phyloP scores from a whole-genome alignment of 2,113 vertebrate species.

The Elachura formosa region DNA sequence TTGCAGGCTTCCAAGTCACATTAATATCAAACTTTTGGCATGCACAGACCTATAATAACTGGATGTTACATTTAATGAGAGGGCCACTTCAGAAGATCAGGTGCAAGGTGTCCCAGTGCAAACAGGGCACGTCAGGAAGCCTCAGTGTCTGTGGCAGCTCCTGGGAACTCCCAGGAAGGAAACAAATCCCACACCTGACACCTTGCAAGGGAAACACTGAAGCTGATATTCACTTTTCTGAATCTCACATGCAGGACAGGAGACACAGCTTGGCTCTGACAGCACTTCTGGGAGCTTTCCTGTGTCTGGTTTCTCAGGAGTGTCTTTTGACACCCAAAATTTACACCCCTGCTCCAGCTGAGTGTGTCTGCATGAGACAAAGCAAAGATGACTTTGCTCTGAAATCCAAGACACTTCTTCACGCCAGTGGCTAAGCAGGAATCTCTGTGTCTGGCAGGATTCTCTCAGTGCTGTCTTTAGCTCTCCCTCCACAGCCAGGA shows the following conservation, averaged over 20 bases:
- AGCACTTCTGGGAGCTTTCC: not conserved
- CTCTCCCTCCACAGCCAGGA: not conserved
- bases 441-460: not conserved
- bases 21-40: not conserved
- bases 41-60: not conserved
- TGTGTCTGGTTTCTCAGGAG: not conserved
- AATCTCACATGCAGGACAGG: not conserved
- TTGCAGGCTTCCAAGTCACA: not conserved
- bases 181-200: not conserved
- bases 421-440: not conserved
- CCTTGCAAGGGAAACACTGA: not conserved
- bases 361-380: not conserved
- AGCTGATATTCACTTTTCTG: not conserved
- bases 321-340: not conserved
- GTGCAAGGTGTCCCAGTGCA: not conserved
- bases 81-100: not conserved
- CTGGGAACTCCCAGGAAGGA: not conserved
- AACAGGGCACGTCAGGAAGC: accelerated
- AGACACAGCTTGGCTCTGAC: not conserved
- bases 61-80: not conserved
- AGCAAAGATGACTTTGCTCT: not conserved
- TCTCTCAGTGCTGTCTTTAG: not conserved
- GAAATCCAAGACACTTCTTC: not conserved
- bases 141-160: not conserved
- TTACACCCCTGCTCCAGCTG: not conserved